These are phyloP conservation scores for Chloebia gouldiae DNA, from an alignment of 2,113 vertebrate species.

Conservation along the genomic window DNA sequence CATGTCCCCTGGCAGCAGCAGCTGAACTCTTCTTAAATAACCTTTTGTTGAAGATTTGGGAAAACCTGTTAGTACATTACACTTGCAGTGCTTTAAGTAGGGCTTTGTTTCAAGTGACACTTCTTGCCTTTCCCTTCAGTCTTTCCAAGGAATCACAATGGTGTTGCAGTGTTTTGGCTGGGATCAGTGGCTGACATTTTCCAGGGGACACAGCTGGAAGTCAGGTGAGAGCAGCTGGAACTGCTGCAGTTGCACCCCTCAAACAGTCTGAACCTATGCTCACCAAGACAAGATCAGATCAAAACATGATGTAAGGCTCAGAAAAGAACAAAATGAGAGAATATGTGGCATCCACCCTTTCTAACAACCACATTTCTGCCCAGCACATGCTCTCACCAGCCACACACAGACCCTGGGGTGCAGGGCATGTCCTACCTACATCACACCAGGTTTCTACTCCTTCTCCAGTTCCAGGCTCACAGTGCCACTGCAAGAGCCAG, in stretches of 20 bases:
- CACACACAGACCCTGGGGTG: not conserved
- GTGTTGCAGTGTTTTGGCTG: not conserved
- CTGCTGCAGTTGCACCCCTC: not conserved
- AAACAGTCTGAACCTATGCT: rapidly evolving
- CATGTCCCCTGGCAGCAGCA: not conserved
- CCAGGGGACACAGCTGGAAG: not conserved
- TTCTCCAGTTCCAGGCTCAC: not conserved
- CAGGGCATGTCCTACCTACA: not conserved
- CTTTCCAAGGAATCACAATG: not conserved
- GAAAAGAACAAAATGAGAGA: not conserved
- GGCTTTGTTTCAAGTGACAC: not conserved
- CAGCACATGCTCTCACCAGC: not conserved
- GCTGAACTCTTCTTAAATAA: not conserved
- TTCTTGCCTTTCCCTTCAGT: not conserved
- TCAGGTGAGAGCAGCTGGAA: not conserved
- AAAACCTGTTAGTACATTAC: not conserved
- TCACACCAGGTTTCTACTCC: not conserved
- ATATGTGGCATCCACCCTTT: not conserved
- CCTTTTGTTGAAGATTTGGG: not conserved
- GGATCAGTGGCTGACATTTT: not conserved
- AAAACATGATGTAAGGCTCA: not conserved
- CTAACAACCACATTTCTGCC: not conserved
- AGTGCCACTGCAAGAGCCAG: not conserved
- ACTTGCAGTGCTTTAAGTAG: not conserved
- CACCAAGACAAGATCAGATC: not conserved